phyloP scores from a whole-genome alignment of 2,888 invertebrate genomes.

The Trichacis sp. region DNA sequence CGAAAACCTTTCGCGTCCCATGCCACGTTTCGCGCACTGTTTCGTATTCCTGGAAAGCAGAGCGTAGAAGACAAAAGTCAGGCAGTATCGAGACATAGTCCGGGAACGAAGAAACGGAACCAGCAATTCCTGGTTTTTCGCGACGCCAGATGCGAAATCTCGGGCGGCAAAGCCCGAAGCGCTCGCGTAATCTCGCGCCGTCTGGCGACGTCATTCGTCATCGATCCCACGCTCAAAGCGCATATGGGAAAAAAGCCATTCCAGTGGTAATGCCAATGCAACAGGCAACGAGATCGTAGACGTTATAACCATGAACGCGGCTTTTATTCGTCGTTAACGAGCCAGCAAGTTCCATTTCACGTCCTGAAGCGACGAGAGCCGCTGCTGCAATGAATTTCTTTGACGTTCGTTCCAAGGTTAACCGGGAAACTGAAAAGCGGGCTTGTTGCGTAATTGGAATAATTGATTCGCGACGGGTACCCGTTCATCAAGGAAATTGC shows the following conservation, averaged over 20 bases:
- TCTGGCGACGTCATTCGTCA: conserved; percentile 29
- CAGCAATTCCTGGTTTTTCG: too few relatives aligned
- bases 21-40: too few relatives aligned
- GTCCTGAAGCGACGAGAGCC: neutral
- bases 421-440: too few relatives aligned
- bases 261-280: conserved; percentile 25
- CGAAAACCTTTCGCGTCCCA: too few relatives aligned
- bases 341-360: neutral
- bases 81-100: neutral
- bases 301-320: neutral
- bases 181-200: conserved; percentile 17
- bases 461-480: too few relatives aligned
- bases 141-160: neutral
- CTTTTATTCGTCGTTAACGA: neutral
- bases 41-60: neutral
- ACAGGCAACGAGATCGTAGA: neutral
- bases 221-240: conserved; percentile 23
- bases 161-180: conserved; percentile 7
- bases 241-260: conserved; percentile 23
- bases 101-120: neutral
- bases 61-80: neutral
- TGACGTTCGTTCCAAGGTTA: too few relatives aligned
- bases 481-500: too few relatives aligned
- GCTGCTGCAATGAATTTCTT: neutral
- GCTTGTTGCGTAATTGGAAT: too few relatives aligned